Conservation (phyloP, 1,140 invertebrate species). For the Caerostris darwini region DNA sequence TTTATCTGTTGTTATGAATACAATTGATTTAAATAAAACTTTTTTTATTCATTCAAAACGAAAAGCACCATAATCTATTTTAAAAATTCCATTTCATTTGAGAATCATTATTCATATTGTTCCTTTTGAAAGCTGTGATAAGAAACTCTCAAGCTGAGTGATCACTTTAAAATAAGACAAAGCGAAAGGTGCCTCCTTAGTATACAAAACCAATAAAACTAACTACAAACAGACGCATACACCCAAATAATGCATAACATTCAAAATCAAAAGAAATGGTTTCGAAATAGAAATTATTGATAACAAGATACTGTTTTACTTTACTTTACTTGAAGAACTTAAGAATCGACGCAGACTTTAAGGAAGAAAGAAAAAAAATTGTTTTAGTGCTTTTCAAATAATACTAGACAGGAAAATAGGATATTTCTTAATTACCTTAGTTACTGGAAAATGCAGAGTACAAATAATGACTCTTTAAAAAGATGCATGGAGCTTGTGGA, state of each 20-base stretch:
- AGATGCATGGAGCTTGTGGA: constrained; percentile 19
- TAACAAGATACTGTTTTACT: constrained; percentile 18
- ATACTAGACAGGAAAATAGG: background rate
- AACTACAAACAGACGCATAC: background rate
- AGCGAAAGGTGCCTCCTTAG: background rate
- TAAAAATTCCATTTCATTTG: too few relatives aligned
- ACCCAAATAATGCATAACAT: background rate
- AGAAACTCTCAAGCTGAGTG: background rate
- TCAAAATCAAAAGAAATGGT: background rate
- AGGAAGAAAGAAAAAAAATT: background rate
- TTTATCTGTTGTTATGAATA: too few relatives aligned
- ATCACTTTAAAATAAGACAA: background rate
- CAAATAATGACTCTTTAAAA: constrained; percentile 55
- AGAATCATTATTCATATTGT: too few relatives aligned
- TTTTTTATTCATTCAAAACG: too few relatives aligned
- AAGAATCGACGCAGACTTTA: background rate
- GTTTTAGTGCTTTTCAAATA: background rate
- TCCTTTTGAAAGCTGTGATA: too few relatives aligned
- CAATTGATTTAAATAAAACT: too few relatives aligned
- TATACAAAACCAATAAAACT: background rate
- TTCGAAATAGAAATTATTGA: background rate
- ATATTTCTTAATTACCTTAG: constrained; percentile 61
- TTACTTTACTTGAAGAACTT: background rate
- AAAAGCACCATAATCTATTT: too few relatives aligned
- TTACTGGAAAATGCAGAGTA: constrained; percentile 36